phyloP scores from a whole-genome alignment of 2,888 invertebrate species.

The Rhorus exstirpatorius region DNA sequence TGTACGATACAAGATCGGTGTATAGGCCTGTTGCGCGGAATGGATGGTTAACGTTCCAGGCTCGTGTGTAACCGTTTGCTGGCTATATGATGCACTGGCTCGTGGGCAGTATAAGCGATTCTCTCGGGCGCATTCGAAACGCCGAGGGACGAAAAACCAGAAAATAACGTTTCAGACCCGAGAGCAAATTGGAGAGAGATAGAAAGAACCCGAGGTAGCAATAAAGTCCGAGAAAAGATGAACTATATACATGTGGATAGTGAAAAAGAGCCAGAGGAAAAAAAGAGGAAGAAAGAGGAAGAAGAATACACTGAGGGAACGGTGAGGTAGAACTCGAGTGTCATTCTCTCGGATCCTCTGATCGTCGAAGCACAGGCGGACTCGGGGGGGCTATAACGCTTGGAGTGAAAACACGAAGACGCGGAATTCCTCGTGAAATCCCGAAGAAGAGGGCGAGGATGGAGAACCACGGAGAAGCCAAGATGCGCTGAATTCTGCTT shows the following conservation, averaged over 20 bases:
- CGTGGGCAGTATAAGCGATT: slow-evolving; percentile 48
- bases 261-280: slow-evolving; percentile 25
- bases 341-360: slow-evolving; percentile 60
- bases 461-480: slow-evolving; percentile 13
- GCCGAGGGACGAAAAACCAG: slow-evolving; percentile 12
- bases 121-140: slow-evolving; percentile 37
- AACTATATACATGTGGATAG: slow-evolving; percentile 17
- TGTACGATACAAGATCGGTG: slow-evolving; percentile 5
- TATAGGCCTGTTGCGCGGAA: slow-evolving; percentile 37
- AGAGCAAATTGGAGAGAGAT: slow-evolving; percentile 50
- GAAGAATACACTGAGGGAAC: slow-evolving; percentile 36
- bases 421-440: slow-evolving; percentile 49
- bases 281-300: slow-evolving; percentile 5
- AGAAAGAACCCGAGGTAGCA: slow-evolving; percentile 58
- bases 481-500: slow-evolving; percentile 25
- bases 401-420: slow-evolving; percentile 48
- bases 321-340: slow-evolving; percentile 51
- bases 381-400: slow-evolving; percentile 33
- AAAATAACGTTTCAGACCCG: slow-evolving; percentile 24
- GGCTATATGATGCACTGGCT: slow-evolving; percentile 40
- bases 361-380: slow-evolving; percentile 52
- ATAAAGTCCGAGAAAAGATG: slow-evolving; percentile 49
- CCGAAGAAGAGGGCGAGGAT: slow-evolving; percentile 9
- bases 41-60: slow-evolving; percentile 46
- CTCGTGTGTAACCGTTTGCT: slow-evolving; percentile 57